Conservation (phyloP, 2,888 invertebrate species). For the Pomacea canaliculata region DNA sequence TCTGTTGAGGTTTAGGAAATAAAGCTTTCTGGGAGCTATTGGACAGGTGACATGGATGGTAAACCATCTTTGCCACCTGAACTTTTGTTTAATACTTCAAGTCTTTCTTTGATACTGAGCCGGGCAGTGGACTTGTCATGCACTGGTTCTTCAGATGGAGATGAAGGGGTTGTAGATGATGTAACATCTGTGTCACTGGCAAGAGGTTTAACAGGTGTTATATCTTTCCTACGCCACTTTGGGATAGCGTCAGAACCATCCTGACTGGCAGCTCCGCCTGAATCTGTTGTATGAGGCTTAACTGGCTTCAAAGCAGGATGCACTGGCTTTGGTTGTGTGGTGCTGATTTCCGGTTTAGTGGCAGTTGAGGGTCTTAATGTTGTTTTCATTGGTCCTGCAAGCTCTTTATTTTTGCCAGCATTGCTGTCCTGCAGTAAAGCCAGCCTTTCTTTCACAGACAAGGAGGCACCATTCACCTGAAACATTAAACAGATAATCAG, state of each 20-base stretch:
- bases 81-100: slow-evolving; percentile 10
- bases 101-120: slow-evolving; percentile 5
- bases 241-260: too few species aligned
- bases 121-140: not conserved
- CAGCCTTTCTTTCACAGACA: slow-evolving; percentile 24
- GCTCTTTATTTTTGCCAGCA: slow-evolving; percentile 7
- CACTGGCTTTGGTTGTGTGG: slow-evolving; percentile 3
- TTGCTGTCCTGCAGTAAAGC: slow-evolving; percentile 17
- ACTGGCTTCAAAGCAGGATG: not conserved
- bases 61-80: not conserved
- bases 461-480: not conserved
- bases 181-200: not conserved
- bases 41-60: too few species aligned
- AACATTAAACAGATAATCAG: not conserved
- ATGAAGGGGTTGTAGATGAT: not conserved
- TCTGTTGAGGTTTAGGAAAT: too few species aligned
- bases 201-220: not conserved
- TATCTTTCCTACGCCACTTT: not conserved
- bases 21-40: too few species aligned
- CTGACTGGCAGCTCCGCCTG: not conserved
- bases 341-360: not conserved
- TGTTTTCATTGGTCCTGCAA: slow-evolving; percentile 13
- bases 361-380: too few species aligned
- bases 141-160: not conserved
- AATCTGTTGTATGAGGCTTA: not conserved